These are phyloP conservation scores for Polydrusus cervinus DNA, from an alignment of 2,888 invertebrate species.

Conservation along the genomic window DNA sequence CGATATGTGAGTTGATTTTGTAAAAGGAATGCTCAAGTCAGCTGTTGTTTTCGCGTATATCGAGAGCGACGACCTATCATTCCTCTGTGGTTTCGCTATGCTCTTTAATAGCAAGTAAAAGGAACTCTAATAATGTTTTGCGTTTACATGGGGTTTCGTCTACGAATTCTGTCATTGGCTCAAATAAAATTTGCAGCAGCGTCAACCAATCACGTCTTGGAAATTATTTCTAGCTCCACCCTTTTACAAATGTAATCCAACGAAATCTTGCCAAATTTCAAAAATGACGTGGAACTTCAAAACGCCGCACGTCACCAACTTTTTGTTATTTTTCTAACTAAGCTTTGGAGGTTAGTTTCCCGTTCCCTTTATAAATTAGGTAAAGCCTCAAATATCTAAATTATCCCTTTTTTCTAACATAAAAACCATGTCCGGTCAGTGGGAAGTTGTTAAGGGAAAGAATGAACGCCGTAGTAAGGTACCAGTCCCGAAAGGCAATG, in stretches of 20 bases:
- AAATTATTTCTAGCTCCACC: not conserved
- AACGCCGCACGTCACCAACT: constrained; percentile 23
- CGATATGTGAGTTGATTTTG: no score
- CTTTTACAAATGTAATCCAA: not conserved
- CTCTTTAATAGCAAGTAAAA: not conserved
- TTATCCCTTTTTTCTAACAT: constrained; percentile 4
- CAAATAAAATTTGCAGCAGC: not conserved
- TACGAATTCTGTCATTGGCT: not conserved
- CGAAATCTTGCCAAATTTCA: constrained; percentile 28
- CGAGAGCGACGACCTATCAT: no score
- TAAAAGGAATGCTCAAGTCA: no score
- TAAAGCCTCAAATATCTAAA: not conserved
- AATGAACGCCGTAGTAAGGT: constrained; percentile 74
- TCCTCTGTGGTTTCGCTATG: no score
- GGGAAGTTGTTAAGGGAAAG: constrained; percentile 83
- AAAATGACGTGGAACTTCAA: constrained; percentile 33
- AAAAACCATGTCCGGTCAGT: constrained; percentile 74
- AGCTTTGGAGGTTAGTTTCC: constrained; percentile 44
- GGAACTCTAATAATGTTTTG: no score
- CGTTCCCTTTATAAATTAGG: constrained; percentile 1
- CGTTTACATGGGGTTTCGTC: not conserved
- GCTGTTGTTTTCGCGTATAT: no score
- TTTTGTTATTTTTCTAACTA: constrained; percentile 25
- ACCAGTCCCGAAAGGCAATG: constrained; percentile 71
- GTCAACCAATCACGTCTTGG: not conserved